Percentiles rank a stretch among this genome's conserved stretches.
Evolutionary conservation across 2,888 invertebrate species (phyloP).

Genomic region (Unio delphinus): DNA sequence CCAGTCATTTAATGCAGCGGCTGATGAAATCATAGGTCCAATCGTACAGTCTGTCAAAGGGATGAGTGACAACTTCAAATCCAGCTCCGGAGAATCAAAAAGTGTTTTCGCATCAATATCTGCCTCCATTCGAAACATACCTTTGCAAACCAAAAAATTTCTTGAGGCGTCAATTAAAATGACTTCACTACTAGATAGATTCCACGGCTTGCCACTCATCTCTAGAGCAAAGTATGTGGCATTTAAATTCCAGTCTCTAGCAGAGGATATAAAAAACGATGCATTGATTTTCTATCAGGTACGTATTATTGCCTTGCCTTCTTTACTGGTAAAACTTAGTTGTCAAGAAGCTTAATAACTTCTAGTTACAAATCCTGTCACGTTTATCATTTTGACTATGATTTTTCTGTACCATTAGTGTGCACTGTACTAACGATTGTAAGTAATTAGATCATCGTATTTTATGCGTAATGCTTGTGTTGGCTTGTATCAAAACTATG

Average conservation of each 20-base stretch:
- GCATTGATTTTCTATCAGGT: slow-evolving; percentile 24
- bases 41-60: too few species aligned
- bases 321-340: not conserved
- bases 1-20: not conserved
- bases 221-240: slow-evolving; percentile 12
- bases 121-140: slow-evolving; percentile 11
- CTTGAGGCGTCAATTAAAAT: slow-evolving; percentile 8
- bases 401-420: too few species aligned
- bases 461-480: too few species aligned
- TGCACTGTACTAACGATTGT: too few species aligned
- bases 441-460: too few species aligned
- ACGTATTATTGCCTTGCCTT: slow-evolving; percentile 1
- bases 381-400: too few species aligned
- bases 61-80: not conserved
- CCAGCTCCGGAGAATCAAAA: not conserved
- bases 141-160: slow-evolving; percentile 3
- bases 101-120: slow-evolving; percentile 10
- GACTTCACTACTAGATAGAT: slow-evolving; percentile 3
- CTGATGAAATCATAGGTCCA: not conserved
- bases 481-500: too few species aligned
- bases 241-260: slow-evolving; percentile 13
- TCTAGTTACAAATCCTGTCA: too few species aligned
- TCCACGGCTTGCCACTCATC: slow-evolving; percentile 18
- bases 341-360: too few species aligned
- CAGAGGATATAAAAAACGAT: slow-evolving; percentile 21